Evolutionary conservation across 2,797 vertebrate species (phyloP).

Genomic region (Sebastes taczanowskii): DNA sequence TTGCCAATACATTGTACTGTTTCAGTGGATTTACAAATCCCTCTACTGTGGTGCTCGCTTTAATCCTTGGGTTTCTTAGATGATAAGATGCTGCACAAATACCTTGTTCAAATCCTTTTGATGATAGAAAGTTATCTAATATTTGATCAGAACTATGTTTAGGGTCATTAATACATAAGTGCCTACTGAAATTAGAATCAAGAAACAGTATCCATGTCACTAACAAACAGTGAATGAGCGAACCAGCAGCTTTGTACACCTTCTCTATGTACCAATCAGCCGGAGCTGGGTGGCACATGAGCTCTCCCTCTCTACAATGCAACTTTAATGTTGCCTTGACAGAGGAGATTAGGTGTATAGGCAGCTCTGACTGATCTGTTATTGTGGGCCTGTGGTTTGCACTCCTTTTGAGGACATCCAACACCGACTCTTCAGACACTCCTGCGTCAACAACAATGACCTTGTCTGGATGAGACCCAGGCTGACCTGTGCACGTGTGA

Average conservation of each 20-base stretch:
- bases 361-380: constrained; percentile 47
- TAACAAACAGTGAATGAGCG: constrained; percentile 7
- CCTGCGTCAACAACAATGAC: constrained; percentile 55
- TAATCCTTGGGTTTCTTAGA: constrained; percentile 31
- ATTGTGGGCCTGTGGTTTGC: constrained; percentile 42
- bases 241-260: constrained; percentile 4
- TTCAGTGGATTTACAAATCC: constrained; percentile 63
- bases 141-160: constrained; percentile 25
- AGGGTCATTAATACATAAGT: constrained; percentile 10
- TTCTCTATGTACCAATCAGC: constrained; percentile 20
- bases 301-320: constrained; percentile 53
- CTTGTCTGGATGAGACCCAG: constrained; percentile 34
- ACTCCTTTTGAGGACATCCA: constrained; percentile 58
- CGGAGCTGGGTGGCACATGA: constrained; percentile 38
- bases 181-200: constrained; percentile 5
- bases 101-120: background rate
- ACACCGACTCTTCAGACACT: constrained; percentile 54
- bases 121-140: background rate
- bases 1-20: constrained; percentile 53
- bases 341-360: constrained; percentile 51
- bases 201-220: background rate
- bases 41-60: constrained; percentile 30
- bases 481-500: constrained; percentile 3
- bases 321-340: constrained; percentile 72
- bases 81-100: background rate